Percentiles rank a stretch among this genome's conserved stretches.
Evolutionary conservation across 2,797 vertebrate genomes (phyloP).

Genomic region (Pseudochirops cupreus): DNA sequence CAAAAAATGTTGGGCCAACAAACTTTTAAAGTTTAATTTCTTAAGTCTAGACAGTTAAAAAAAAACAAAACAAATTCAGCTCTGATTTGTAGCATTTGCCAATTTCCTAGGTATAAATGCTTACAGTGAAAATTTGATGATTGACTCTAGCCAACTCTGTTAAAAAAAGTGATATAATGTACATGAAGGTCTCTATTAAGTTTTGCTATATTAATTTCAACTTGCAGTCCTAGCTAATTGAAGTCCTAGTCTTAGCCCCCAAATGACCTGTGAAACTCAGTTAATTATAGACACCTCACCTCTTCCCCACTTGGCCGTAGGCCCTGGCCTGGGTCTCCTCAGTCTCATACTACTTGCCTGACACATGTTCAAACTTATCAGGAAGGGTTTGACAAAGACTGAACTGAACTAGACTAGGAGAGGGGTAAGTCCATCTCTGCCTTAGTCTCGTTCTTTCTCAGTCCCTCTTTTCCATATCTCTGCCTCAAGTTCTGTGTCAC

Average conservation of each 20-base stretch:
- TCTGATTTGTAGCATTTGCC: neutral
- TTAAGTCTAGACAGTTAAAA: neutral
- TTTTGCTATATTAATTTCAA: neutral
- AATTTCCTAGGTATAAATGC: neutral
- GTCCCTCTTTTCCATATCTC: constrained; percentile 4
- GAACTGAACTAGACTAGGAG: neutral
- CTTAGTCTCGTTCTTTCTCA: constrained; percentile 4
- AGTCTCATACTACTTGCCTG: neutral
- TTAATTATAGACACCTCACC: constrained; percentile 41
- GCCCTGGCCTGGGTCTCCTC: constrained; percentile 44
- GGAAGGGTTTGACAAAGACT: neutral
- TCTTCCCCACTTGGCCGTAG: constrained; percentile 68
- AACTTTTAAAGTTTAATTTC: neutral
- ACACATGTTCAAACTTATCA: constrained; percentile 57
- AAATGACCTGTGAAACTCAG: constrained; percentile 56
- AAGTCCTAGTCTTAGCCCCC: constrained; percentile 1
- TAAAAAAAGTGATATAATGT: neutral
- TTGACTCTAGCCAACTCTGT: neutral
- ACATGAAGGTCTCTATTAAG: neutral
- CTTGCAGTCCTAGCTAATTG: neutral
- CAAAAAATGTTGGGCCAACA: neutral
- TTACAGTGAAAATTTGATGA: neutral
- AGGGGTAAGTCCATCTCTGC: neutral
- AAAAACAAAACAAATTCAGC: neutral
- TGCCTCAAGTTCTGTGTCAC: neutral